Percentiles rank a stretch among this genome's conserved stretches.
Conservation (phyloP, 2,888 invertebrate species). For the Tachina fera region DNA sequence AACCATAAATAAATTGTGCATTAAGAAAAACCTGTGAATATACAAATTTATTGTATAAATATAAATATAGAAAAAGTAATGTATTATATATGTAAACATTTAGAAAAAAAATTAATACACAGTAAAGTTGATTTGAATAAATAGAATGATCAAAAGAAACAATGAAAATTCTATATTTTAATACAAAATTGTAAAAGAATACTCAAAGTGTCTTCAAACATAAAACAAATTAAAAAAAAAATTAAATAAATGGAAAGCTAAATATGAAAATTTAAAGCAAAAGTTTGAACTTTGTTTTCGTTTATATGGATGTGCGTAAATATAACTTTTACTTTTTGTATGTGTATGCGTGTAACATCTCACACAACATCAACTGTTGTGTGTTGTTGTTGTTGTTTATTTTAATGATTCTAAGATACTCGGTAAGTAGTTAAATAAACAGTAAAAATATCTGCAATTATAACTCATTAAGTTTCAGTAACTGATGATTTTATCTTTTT, state of each 20-base stretch:
- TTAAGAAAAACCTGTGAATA: background rate
- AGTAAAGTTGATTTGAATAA: background rate
- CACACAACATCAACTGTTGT: background rate
- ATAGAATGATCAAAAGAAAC: too few species aligned
- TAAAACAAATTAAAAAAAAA: too few species aligned
- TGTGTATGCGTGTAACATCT: too few species aligned
- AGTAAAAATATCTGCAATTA: background rate
- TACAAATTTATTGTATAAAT: background rate
- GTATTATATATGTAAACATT: background rate
- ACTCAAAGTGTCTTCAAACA: background rate
- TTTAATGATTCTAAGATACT: conserved; percentile 1
- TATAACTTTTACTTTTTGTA: too few species aligned
- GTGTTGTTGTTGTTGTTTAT: too few species aligned
- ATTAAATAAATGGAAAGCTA: background rate
- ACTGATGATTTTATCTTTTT: background rate
- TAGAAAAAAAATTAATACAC: background rate
- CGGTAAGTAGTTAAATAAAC: conserved; percentile 42
- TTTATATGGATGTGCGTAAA: too few species aligned
- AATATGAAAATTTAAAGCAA: conserved; percentile 9
- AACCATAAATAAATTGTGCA: conserved; percentile 10
- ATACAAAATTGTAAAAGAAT: background rate
- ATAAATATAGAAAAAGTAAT: background rate
- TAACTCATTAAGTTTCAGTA: too few species aligned
- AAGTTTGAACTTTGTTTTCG: background rate
- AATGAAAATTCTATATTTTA: background rate